Percentiles rank a stretch among this genome's conserved stretches.
These are phyloP conservation scores for Cygnus buccinator DNA, from an alignment of 2,113 vertebrate genomes.

Conservation along the genomic window DNA sequence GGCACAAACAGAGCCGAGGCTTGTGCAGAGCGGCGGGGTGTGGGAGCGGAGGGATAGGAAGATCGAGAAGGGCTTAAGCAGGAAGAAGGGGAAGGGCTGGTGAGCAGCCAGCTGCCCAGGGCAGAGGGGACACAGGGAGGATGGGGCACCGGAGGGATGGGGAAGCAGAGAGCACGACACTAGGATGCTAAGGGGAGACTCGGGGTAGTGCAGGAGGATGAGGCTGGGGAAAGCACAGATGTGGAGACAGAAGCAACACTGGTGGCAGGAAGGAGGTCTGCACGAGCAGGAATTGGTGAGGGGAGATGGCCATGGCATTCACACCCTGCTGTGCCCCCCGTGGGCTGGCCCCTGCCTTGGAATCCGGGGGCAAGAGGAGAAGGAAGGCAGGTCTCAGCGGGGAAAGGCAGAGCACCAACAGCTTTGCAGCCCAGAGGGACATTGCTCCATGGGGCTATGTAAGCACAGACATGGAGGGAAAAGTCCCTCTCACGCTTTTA, in stretches of 20 bases:
- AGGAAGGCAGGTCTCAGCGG: neutral
- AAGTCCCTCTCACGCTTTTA: neutral
- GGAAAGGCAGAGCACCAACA: neutral
- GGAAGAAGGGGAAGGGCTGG: neutral
- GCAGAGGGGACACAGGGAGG: neutral
- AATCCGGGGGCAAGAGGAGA: neutral
- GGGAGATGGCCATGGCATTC: no score
- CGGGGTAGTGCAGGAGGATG: neutral
- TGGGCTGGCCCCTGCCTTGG: neutral
- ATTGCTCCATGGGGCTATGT: neutral
- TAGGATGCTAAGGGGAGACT: neutral
- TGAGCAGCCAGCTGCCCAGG: neutral
- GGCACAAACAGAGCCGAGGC: slow-evolving; percentile 55
- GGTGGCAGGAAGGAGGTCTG: neutral
- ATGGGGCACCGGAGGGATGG: neutral
- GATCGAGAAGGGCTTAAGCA: neutral
- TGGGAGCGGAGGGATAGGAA: neutral
- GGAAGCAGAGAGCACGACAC: neutral
- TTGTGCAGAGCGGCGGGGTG: fast-evolving
- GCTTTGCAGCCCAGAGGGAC: neutral
- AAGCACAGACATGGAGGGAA: neutral
- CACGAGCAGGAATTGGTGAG: neutral
- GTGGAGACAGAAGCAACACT: neutral
- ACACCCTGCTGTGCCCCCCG: neutral
- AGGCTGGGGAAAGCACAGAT: neutral